Percentiles rank a stretch among this genome's conserved stretches.
Evolutionary conservation across 2,113 vertebrate genomes (phyloP).

Genomic region (Delphinapterus leucas): DNA sequence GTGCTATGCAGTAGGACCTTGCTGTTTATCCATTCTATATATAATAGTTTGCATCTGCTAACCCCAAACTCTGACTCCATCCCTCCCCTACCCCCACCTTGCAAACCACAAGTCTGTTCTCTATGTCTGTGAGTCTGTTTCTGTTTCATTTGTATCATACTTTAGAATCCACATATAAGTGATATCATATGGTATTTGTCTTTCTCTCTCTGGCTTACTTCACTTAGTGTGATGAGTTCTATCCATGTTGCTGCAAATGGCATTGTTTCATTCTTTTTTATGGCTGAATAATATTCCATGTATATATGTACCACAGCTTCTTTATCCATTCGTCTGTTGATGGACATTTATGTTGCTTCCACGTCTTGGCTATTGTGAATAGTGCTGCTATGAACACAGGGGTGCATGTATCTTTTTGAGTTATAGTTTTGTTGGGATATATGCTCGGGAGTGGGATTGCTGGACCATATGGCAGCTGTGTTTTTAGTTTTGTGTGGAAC

Average conservation of each 20-base stretch:
- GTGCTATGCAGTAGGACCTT: background rate
- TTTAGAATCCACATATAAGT: background rate
- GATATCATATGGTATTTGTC: background rate
- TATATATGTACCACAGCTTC: background rate
- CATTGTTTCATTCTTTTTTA: background rate
- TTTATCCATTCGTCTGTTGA: background rate
- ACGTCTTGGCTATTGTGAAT: background rate
- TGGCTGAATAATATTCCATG: background rate
- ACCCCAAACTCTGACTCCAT: too few relatives aligned
- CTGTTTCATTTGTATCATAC: background rate
- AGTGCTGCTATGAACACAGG: background rate
- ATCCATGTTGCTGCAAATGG: background rate
- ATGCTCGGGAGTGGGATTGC: background rate
- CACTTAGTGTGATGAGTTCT: background rate
- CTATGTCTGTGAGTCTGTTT: background rate
- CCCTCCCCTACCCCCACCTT: too few relatives aligned
- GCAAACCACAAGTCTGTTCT: too few relatives aligned
- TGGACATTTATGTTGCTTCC: background rate
- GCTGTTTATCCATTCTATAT: background rate
- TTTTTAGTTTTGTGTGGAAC: background rate
- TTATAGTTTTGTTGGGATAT: background rate
- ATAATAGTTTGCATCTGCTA: too few relatives aligned
- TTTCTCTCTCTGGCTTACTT: background rate
- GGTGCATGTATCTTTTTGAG: background rate
- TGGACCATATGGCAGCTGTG: rapidly evolving